These are phyloP conservation scores for Chaetophractus vellerosus DNA, from an alignment of 2,797 vertebrate genomes.

Conservation along the genomic window DNA sequence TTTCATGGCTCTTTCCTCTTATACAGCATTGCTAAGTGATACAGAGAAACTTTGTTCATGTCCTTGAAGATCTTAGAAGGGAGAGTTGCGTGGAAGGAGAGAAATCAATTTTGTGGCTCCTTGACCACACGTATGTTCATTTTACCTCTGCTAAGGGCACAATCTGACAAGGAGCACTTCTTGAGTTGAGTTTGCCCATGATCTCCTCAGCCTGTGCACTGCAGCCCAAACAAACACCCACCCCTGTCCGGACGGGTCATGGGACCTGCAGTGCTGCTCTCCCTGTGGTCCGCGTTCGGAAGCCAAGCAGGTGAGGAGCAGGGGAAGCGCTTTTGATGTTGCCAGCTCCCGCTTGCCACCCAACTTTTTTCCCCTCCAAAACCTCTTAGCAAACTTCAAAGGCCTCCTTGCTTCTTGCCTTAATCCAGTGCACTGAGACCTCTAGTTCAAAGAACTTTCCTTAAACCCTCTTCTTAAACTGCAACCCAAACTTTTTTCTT, in stretches of 20 bases:
- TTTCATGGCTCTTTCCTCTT: constrained; percentile 4
- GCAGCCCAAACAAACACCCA: not conserved
- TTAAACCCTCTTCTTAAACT: constrained; percentile 94
- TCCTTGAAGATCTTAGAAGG: constrained; percentile 45
- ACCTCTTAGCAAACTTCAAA: constrained; percentile 99
- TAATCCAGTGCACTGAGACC: constrained; percentile 97
- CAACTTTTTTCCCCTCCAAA: constrained; percentile 95
- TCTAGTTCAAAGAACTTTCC: constrained; percentile 97
- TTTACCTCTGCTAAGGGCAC: not conserved
- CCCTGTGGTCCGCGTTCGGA: constrained; percentile 89
- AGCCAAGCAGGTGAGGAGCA: constrained; percentile 95
- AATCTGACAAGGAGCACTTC: not conserved
- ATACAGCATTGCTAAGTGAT: constrained; percentile 38
- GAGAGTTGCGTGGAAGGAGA: not conserved
- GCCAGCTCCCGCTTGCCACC: constrained; percentile 95
- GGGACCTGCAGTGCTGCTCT: constrained; percentile 73
- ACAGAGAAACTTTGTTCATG: constrained; percentile 40
- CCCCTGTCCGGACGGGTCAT: constrained; percentile 49
- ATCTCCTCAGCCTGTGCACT: rapidly evolving
- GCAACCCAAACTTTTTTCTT: constrained; percentile 96
- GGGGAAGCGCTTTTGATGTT: constrained; percentile 95
- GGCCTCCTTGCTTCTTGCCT: constrained; percentile 94
- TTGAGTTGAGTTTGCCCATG: not conserved
- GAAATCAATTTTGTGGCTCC: not conserved
- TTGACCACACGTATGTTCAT: rapidly evolving